Evolutionary conservation across 1,140 invertebrate genomes (phyloP), one percentile per base, ranked within the genome.

Genomic region (Pectinophora gossypiella): DNA sequence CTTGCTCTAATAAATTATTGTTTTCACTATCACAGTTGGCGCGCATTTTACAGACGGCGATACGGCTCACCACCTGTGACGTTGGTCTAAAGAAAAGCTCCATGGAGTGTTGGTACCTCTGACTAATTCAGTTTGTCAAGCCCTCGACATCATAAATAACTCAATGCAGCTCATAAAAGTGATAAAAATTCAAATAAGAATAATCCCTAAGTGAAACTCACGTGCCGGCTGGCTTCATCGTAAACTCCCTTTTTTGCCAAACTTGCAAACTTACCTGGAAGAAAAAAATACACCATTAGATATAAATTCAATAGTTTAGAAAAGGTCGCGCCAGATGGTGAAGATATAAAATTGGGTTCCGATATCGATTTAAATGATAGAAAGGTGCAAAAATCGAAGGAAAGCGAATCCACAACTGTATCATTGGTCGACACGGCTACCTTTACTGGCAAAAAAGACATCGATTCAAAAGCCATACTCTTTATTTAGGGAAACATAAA

Each of bases 211-310:
- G 16, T 7, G 16, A 7, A 2, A 40, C 36, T 40, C 36, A 40
- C 36, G 36, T 15, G n/a, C 42, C 42, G 20, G 18, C 4, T 15
- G 38, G 38, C 38, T 40, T 16, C 19, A 7, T 52, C 48, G 55
- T n/a, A n/a, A n/a, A n/a, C n/a, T n/a, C 54, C 35, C 16, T 56
- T 62, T 65, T 61, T 64, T 61, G 38, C 35, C 47, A n/a, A 50
- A 59, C 56, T 61, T 56, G 57, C 52, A 43, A 63, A 61, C 71
- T 67, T 74, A 74, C 71, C 71, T 74, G 72, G 56, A 71, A 70
- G 49, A 35, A 64, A 72, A 73, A 69, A 70, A 71, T 54, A 51
- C 38, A 52, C 47, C 46, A 74, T 72, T 68, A 75, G 64, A 67
- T 47, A 62, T 48, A 52, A 59, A 58, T 61, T 56, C 48, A 61